Base-by-base conservation (phyloP, 2,888 invertebrate genomes). In the Pocota personata region DNA sequence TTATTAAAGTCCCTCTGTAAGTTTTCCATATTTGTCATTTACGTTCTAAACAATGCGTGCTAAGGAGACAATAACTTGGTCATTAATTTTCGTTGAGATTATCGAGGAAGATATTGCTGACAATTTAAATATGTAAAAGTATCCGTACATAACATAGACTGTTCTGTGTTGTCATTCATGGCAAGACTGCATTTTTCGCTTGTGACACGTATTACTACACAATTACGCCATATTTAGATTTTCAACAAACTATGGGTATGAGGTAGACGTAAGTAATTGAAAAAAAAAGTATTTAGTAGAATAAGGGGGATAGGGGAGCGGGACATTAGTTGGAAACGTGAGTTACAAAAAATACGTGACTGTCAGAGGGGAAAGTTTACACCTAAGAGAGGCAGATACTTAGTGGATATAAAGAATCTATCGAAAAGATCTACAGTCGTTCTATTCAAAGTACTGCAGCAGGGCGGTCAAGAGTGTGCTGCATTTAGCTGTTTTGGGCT, bases 1-100 rank as follows among this genome's bases (percentile, higher is more conserved):
- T 30, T 43, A n/a, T 75, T 43, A 14, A 40, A 52, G 46, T 19
- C n/a, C 32, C 14, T 19, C 60, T 14, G 57, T 58, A 30, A 16
- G 60, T 66, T 75, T n/a, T 32, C 75, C 75, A 75, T 75, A 66
- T 75, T 57, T 66, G 75, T 35, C 8, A 24, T 46, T 64, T 32
- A 32, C 64, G 12, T 50, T 62, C 43, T 30, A 21, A 30, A 30
- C 37, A 62, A 21, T 62, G 73, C 62, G 62, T 62, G 46, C 32
- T 43, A 14, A 19, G 7, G n/a, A 50, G 16, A 32, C 64, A 27
- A 64, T 75, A 43, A 66, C 55, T 55, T 75, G 55, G 64, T 48
- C 32, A 66, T 75, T 58, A 24, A 35, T 64, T 43, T 55, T 14
- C 55, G 46, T 24, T 35, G 7, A 55, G 46, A 75, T 66, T 32